Evolutionary conservation across 2,113 vertebrate genomes (phyloP).

Genomic region (Callorhinus ursinus): DNA sequence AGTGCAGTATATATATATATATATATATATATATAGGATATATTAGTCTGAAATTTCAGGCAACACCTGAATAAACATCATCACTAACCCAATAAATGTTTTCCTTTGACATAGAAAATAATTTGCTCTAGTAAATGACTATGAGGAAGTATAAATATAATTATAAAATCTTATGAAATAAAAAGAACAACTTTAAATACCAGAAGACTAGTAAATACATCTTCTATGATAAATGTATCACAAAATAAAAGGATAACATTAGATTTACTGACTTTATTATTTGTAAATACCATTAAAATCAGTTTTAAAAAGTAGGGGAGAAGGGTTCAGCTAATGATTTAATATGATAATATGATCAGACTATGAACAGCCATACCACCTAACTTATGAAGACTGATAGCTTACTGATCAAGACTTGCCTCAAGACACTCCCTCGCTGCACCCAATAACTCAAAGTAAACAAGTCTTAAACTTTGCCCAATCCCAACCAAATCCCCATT

Average conservation of each 20-base stretch:
- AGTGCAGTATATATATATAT: neutral
- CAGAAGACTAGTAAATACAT: neutral
- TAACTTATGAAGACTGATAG: neutral
- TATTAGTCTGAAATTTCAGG: neutral
- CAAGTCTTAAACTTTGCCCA: neutral
- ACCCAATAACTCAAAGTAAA: neutral
- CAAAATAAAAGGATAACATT: neutral
- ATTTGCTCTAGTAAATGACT: neutral
- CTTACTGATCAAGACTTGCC: neutral
- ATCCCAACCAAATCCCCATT: neutral
- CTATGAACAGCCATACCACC: neutral
- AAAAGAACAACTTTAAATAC: neutral
- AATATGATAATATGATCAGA: neutral
- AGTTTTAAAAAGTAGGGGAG: neutral
- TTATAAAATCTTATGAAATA: neutral
- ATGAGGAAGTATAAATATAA: neutral
- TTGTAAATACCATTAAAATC: neutral
- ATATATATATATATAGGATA: neutral
- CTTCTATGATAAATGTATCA: neutral
- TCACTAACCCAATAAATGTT: neutral
- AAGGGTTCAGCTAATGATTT: neutral
- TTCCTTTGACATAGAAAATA: neutral
- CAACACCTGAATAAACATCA: neutral
- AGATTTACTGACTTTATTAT: neutral
- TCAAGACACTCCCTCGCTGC: neutral